A percentile compares a stretch with the other conserved stretches of the same genome.
These are phyloP conservation scores for Rhabdomys dilectus DNA, from an alignment of 2,113 vertebrate species.

Conservation along the genomic window DNA sequence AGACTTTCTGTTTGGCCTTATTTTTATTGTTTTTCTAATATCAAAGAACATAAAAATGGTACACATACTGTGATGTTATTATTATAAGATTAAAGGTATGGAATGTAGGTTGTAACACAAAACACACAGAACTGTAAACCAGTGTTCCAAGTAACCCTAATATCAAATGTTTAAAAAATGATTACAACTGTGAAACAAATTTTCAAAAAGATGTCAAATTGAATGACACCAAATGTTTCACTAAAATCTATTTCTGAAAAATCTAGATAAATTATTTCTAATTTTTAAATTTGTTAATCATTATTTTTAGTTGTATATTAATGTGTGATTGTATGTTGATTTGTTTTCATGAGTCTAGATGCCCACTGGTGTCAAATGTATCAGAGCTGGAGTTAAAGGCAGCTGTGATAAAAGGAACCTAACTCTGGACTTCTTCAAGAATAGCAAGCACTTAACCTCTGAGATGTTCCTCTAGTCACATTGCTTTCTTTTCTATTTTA, in stretches of 20 bases:
- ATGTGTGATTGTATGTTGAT: not conserved
- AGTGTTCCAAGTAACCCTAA: not conserved
- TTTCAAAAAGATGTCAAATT: not conserved
- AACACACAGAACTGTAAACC: not conserved
- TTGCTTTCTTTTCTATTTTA: not conserved
- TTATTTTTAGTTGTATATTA: not conserved
- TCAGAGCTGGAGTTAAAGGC: not conserved
- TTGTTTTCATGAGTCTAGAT: not conserved
- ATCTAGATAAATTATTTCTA: not conserved
- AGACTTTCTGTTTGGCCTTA: not conserved
- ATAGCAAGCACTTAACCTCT: not conserved
- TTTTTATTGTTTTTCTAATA: not conserved
- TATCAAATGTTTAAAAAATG: not conserved
- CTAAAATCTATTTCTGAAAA: conserved; percentile 4
- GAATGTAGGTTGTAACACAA: not conserved
- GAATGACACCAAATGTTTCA: not conserved
- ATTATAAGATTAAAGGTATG: not conserved
- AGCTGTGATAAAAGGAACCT: not conserved
- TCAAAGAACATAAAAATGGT: not conserved
- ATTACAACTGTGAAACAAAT: conserved; percentile 7
- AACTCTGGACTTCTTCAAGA: not conserved
- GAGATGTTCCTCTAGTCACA: not conserved
- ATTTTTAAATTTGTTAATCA: not conserved
- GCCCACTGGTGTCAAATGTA: not conserved
- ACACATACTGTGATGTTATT: not conserved